Evolutionary conservation across 92 coral and sea anemone genomes (phyloP), one percentile per base, ranked within the genome.

Genomic region (Diadumene lineata): DNA sequence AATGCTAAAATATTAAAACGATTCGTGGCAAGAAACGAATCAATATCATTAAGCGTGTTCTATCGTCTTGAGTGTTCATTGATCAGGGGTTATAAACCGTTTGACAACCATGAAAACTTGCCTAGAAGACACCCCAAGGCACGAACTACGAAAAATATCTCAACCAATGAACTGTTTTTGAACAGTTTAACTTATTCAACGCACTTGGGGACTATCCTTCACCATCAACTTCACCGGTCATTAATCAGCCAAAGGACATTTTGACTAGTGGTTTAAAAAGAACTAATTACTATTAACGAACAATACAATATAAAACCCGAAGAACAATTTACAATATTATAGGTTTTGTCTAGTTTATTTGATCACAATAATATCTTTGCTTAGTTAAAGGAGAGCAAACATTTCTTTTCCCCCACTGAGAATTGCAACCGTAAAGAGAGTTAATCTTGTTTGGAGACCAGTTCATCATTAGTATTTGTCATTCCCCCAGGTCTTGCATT

Each of bases 1-100:
- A 43, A 62, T 28, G 31, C 21, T 62, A 28, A 19, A 27, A 0
- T 30, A 29, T 28, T 28, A 62, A 28, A 62, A 31, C 1, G 43
- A 28, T 17, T 62, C 2, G 31, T 28, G 31, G 1, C 7, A 62
- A 62, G 43, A 29, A 62, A 62, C 7, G 68, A 19, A 28, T 6
- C 68, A 62, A 62, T 62, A 62, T 62, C 27, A 28, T 62, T 62
- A 62, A 62, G 43, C 68, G 43, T 29, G 27, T 0, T 62, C 1
- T 1, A 28, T 28, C 21, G 68, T 28, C 7, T 62, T 31, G 38
- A 62, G 31, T 28, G 68, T 11, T 62, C 27, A 16, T 62, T 10
- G 43, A 62, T 58, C 4, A 26, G 22, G 28, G 27, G 2, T 6
- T 23, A 58, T 24, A 16, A 0, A 21, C 11, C 26, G 31, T 58